Evolutionary conservation across 2,888 invertebrate species (phyloP), one percentile per base, ranked within the genome.

Genomic region (Leptopilina myrica): DNA sequence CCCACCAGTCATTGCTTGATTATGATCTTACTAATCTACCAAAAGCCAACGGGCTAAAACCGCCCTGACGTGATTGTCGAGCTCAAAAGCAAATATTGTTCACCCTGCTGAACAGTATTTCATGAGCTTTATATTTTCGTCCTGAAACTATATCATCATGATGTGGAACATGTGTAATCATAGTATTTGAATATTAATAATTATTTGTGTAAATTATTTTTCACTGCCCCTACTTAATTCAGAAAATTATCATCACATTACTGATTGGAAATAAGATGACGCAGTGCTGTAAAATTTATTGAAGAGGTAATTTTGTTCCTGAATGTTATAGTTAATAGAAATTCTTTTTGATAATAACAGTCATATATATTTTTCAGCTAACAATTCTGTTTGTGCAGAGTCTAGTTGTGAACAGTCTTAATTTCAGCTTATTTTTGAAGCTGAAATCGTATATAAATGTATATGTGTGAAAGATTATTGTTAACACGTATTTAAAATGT

Each of bases 11-110:
- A 91, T 91, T 88, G 91, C 88, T 88, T 90, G 90, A 91, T 90
- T 91, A 91, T 90, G 90, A 91, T 91, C 91, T 90, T 85, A 87
- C 89, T 91, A 91, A 86, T 86, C 86, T 84, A 59, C 76, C 73
- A 81, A 62, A 80, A 79, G 83, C 81, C 80, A 80, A 80, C 76
- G 82, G 84, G 56, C 78, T 77, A 64, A 78, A 83, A 77, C 89
- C 87, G 89, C 87, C 89, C 88, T 86, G 88, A 83, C 88, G 87
- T 88, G 88, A 87, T 89, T 90, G 88, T 85, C 86, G 82, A 89
- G 88, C 89, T 89, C 87, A 83, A 86, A 85, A 86, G 87, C 88
- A 90, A 90, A 90, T 86, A 90, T 81, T 80, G 56, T 26, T 33
- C 53, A 56, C 73, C 73, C 73, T 53, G 73, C 73, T 73, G 53